Evolutionary conservation across 2,888 invertebrate genomes (phyloP), one percentile per base, ranked within the genome.

Genomic region (Aphidius colemani): DNA sequence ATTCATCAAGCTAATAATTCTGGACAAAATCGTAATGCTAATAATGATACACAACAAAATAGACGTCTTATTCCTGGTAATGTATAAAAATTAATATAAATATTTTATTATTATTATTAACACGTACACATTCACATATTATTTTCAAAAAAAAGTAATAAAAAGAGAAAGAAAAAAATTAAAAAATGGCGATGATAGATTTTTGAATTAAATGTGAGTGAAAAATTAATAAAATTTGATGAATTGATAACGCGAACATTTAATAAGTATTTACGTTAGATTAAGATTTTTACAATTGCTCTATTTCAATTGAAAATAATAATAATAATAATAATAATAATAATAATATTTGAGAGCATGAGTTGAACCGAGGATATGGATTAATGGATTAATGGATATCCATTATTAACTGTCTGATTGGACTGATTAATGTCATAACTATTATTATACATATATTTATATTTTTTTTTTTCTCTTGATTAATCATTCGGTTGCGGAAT

Each of bases 221-320:
- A 44, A 45, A 62, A 58, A 53, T 48, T 18, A 18, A 44, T 56
- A 43, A 60, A 66, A 60, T 46, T 10, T 45, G 57, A 46, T 65
- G 66, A 67, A 60, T 44, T 59, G 66, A 71, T 71, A 72, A 74
- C 71, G 74, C 72, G 72, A 57, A 74, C 73, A 72, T 67, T 77
- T 74, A 69, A 65, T 76, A 81, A 81, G 80, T 81, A 82, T 80
- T 80, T 74, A 77, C 70, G 68, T 72, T 79, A 80, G 78, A 70
- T 67, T 81, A 81, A 80, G 81, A 77, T 77, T 81, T 81, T 81
- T 81, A 80, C 75, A 72, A 74, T 78, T 72, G 55, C 57, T 51
- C 44, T 49, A 51, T 59, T 45, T 45, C 45, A 45, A 30, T 30
- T 30, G 30, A 5, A 1, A 30, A 30, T 30, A 30, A 30, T 18